A percentile compares a stretch with the other conserved stretches of the same genome.
Evolutionary conservation across 2,888 invertebrate genomes (phyloP).

Genomic region (Scrobipalpa costella): DNA sequence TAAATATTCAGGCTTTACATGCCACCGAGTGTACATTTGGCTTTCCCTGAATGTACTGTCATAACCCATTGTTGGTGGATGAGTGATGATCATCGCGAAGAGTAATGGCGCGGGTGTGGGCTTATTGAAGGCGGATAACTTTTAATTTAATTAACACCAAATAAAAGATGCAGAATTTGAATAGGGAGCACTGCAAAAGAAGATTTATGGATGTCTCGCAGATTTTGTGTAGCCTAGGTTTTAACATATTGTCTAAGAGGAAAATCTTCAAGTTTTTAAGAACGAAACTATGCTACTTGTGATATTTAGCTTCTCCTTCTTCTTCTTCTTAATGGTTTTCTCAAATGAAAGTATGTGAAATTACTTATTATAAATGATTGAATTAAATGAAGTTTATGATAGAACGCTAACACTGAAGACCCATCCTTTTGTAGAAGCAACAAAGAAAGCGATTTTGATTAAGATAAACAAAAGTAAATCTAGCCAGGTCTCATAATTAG

Average conservation of each 20-base stretch:
- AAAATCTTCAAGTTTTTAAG: no score
- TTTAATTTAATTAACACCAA: no score
- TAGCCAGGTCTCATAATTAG: neutral
- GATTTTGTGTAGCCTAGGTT: no score
- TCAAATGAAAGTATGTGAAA: no score
- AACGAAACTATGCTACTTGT: no score
- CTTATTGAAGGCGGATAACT: neutral
- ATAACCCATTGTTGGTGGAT: constrained; percentile 12
- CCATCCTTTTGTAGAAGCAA: neutral
- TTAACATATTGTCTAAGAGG: no score
- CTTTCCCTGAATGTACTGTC: constrained; percentile 11
- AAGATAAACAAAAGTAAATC: constrained; percentile 9
- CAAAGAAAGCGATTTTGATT: constrained; percentile 16
- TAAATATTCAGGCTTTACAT: neutral
- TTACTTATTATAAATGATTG: no score
- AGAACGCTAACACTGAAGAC: neutral
- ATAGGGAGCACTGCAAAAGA: no score
- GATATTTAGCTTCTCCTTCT: no score
- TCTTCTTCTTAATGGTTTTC: no score
- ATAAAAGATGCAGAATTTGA: neutral
- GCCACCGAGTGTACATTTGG: neutral
- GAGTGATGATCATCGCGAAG: constrained; percentile 4
- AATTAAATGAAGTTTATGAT: neutral
- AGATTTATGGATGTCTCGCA: no score
- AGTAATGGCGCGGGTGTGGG: neutral